Evolutionary conservation across 2,797 vertebrate genomes (phyloP).

Genomic region (Simalia tracyae): DNA sequence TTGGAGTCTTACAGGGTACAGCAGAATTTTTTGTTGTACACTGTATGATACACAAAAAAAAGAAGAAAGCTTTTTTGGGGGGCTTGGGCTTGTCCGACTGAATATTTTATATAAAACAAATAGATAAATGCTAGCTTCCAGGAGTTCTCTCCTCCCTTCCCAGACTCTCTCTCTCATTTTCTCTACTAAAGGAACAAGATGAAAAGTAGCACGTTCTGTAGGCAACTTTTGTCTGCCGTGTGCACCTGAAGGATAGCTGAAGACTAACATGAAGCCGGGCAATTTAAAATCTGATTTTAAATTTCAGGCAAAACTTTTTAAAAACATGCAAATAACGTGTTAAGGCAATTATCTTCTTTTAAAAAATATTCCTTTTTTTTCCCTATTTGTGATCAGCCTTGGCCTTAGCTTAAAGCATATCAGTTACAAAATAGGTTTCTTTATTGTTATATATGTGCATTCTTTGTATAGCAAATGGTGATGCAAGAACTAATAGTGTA

Average conservation of each 20-base stretch:
- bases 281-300: not conserved
- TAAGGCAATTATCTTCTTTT: not conserved
- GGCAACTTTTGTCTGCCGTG: too few species aligned
- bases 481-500: not conserved
- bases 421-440: not conserved
- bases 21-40: not conserved
- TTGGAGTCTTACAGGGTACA: not conserved
- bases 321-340: not conserved
- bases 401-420: not conserved
- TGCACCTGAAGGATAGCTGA: not conserved
- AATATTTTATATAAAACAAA: not conserved
- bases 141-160: not conserved
- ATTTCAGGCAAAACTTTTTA: not conserved
- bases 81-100: not conserved
- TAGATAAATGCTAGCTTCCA: not conserved
- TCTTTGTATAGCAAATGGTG: not conserved
- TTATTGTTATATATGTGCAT: not conserved
- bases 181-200: not conserved
- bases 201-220: not conserved
- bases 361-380: too few species aligned
- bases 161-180: conserved; percentile 24
- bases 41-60: not conserved
- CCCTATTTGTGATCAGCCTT: not conserved
- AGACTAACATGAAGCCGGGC: not conserved
- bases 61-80: not conserved